Conservation (phyloP, 2,113 vertebrate genomes). For the Scomber scombrus region DNA sequence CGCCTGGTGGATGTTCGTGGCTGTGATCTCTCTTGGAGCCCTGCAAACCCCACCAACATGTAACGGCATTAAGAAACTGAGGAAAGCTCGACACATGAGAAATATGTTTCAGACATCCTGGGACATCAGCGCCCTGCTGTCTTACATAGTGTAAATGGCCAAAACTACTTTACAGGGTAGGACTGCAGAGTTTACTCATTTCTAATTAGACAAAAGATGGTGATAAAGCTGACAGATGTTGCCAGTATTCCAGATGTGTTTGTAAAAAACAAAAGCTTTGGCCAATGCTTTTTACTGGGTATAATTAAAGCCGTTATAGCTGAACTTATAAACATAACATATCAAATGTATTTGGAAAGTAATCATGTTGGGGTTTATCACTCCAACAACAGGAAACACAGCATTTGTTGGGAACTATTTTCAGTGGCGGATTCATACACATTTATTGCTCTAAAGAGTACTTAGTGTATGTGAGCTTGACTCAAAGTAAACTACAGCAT, state of each 20-base stretch:
- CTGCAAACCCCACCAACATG: slow-evolving; percentile 77
- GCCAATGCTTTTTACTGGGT: no score
- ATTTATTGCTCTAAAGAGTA: no score
- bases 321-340: no score
- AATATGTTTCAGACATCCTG: slow-evolving; percentile 7
- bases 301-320: no score
- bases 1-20: slow-evolving; percentile 96
- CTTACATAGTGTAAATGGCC: neutral
- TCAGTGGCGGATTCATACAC: neutral
- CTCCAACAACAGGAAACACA: no score
- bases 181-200: neutral
- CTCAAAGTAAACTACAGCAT: neutral
- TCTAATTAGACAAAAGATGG: neutral
- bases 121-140: neutral
- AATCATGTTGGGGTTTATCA: no score
- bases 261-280: neutral
- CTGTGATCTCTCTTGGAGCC: slow-evolving; percentile 93
- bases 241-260: neutral
- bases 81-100: neutral
- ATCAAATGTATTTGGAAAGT: no score
- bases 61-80: slow-evolving; percentile 10
- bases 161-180: neutral
- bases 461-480: neutral
- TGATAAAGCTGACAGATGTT: neutral
- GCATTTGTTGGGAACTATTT: neutral